Evolutionary conservation across 2,888 invertebrate species (phyloP).

Genomic region (Noctua pronuba): DNA sequence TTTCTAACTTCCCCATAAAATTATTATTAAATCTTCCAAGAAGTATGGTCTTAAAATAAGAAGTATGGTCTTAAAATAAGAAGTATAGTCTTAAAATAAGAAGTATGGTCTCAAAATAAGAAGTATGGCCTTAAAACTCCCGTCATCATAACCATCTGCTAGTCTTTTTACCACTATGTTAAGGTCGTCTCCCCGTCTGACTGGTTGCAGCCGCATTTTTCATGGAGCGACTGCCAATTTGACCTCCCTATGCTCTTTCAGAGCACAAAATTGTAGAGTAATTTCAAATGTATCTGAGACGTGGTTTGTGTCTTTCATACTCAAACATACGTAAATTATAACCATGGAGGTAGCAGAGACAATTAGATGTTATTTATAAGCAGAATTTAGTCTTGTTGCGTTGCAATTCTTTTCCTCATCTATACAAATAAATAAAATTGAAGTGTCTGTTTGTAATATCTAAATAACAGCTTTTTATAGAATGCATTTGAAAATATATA

Average conservation of each 20-base stretch:
- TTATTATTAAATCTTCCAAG: not conserved
- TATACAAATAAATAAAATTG: too few species aligned
- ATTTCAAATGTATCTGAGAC: not conserved
- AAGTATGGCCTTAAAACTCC: not conserved
- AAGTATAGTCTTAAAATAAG: not conserved
- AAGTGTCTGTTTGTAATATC: too few species aligned
- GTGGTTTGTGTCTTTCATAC: not conserved
- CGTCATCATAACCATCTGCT: not conserved
- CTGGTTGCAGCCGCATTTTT: not conserved
- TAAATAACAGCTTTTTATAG: too few species aligned
- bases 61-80: too few species aligned
- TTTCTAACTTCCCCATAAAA: not conserved
- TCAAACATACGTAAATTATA: not conserved
- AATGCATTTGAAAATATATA: too few species aligned
- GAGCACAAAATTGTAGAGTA: not conserved
- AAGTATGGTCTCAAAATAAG: too few species aligned
- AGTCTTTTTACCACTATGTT: too few species aligned
- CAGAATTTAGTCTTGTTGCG: not conserved
- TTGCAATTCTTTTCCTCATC: not conserved
- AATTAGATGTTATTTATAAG: not conserved
- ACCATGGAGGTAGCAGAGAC: not conserved
- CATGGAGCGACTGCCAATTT: not conserved
- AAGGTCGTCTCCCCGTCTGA: not conserved
- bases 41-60: too few species aligned
- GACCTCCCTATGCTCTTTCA: too few species aligned